Conservation (phyloP, 2,113 vertebrate genomes). For the Leucopsar rothschildi region DNA sequence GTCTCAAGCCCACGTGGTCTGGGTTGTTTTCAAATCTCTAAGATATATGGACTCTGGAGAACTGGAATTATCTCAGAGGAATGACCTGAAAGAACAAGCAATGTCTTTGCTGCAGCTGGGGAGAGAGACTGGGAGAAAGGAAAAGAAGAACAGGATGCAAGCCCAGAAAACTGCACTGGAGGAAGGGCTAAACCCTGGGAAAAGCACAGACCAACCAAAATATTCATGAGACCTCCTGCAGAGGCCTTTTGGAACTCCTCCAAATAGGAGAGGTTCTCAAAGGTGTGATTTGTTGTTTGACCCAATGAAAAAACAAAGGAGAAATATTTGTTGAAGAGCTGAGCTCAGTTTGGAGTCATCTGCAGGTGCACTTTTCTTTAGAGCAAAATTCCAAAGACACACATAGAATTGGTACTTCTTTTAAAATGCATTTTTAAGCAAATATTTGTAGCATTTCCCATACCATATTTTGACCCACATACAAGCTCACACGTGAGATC, state of each 20-base stretch:
- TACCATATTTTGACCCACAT: accelerated
- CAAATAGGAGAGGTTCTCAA: not conserved
- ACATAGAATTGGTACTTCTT: not conserved
- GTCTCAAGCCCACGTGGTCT: not conserved
- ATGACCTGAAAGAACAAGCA: not conserved
- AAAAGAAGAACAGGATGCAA: not conserved
- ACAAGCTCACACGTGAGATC: not conserved
- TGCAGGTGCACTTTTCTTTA: not conserved
- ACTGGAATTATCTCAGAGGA: not conserved
- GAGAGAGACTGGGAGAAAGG: not conserved
- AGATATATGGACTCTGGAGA: not conserved
- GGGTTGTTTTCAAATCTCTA: not conserved
- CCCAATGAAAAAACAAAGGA: not conserved
- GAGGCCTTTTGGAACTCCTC: not conserved
- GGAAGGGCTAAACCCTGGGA: not conserved
- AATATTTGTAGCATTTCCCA: not conserved
- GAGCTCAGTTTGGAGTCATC: not conserved
- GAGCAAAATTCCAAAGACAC: not conserved
- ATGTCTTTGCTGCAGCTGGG: accelerated
- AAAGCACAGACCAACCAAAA: not conserved
- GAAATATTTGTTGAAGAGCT: not conserved
- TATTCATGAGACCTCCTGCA: not conserved
- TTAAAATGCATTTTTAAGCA: not conserved
- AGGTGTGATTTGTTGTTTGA: not conserved
- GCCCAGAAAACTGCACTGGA: constrained; percentile 43